phyloP scores from a whole-genome alignment of 2,797 vertebrate species.

The Protosalanx chinensis region DNA sequence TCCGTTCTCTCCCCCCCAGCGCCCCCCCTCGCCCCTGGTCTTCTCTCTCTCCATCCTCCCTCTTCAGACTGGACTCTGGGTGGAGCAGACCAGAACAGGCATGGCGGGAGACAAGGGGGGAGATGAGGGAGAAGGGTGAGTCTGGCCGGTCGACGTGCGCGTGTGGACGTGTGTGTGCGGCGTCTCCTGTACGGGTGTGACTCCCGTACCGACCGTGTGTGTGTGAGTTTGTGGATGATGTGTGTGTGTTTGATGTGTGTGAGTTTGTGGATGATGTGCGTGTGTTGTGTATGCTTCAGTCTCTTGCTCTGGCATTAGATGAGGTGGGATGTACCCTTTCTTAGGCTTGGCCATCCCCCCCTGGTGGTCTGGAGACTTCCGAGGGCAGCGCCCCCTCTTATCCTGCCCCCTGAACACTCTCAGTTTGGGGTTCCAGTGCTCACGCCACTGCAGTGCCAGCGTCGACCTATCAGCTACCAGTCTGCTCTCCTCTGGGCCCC shows the following conservation, averaged over 20 bases:
- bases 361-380: slow-evolving; percentile 32
- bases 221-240: slow-evolving; percentile 14
- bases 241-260: background rate
- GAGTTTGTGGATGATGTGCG: slow-evolving; percentile 24
- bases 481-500: slow-evolving; percentile 75
- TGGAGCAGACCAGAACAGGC: slow-evolving; percentile 42
- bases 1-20: background rate
- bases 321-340: slow-evolving; percentile 68
- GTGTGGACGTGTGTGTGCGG: slow-evolving; percentile 17
- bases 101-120: background rate
- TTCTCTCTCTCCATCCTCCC: background rate
- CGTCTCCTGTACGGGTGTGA: background rate
- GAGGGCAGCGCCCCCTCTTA: slow-evolving; percentile 75
- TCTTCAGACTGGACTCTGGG: slow-evolving; percentile 38
- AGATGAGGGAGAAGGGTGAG: background rate
- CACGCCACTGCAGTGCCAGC: slow-evolving; percentile 85
- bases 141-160: background rate
- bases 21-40: background rate
- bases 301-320: slow-evolving; percentile 58
- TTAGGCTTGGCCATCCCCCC: slow-evolving; percentile 28
- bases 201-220: background rate
- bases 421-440: slow-evolving; percentile 84
- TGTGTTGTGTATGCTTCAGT: slow-evolving; percentile 8
- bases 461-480: slow-evolving; percentile 82
- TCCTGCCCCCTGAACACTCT: slow-evolving; percentile 82